Base-by-base conservation (phyloP, 2,888 invertebrate genomes). In the Mythimna impura region DNA sequence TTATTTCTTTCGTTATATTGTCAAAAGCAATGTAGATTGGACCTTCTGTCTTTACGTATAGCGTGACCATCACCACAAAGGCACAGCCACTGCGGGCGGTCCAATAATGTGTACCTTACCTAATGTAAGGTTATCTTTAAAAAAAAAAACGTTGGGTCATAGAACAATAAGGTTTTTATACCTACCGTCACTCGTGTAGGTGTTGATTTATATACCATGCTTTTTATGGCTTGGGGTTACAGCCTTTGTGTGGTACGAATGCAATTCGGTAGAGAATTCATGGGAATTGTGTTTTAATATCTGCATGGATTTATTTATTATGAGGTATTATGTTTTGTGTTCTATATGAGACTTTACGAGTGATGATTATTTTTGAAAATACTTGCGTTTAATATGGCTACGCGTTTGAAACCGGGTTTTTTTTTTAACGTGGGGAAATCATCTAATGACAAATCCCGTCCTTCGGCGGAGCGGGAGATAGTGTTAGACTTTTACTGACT, bases 191-290 rank as follows among this genome's bases (percentile, higher is more conserved):
- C 68, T 47, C 40, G 86, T 72, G 91, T 91, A 87, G 91, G 91
- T 84, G 90, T 89, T 90, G 89, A 90, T 91, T 89, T 89, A 91
- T 91, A 74, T 73, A 80, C 68, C 70, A 63, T 34, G 50, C 63
- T 60, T 75, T 81, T 74, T 76, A 77, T 76, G 72, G 25, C 20
- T 61, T n/a, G 17, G 25, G 25, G 67, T 79, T 64, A 55, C 52
- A 2, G 40, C 60, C 34, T 74, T 79, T 79, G 71, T 74, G 34
- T 52, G 36, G 25, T 36, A 25, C 47, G 73, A 73, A 73, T 78
- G 73, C 82, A 69, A 78, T 82, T 78, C 62, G 67, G 67, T 63
- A 40, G 25, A 66, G 30, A 66, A 78, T 80, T 71, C 68, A 61
- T 71, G 54, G 52, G 71, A 69, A 74, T n/a, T 54, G 14, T 3